Evolutionary conservation across 1,140 invertebrate genomes (phyloP), one percentile per base, ranked within the genome.

Genomic region (Drosophila carrolli): DNA sequence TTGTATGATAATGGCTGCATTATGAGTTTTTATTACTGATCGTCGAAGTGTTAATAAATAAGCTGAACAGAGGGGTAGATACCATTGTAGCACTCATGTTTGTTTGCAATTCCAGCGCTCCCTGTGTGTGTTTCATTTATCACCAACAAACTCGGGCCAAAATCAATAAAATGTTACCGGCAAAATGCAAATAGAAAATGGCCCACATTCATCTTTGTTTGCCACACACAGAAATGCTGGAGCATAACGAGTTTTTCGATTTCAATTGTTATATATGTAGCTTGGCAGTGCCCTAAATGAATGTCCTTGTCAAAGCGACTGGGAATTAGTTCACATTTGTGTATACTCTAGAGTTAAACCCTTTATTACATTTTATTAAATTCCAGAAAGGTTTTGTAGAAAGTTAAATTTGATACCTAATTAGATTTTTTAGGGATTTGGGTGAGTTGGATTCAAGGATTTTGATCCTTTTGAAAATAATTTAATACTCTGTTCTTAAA

Each of bases 111-210:
- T 47, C 19, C 41, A 44, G 55, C 32, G 65, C 16, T 19, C 47
- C 16, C 35, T 51, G n/a, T 27, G 32, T 10, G 57, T 65, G 63
- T 53, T 75, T 62, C 51, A 60, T 77, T 77, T 56, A 40, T 59
- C 41, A 38, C 59, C 44, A 56, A 53, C 56, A 48, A 67, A 79
- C 10, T 23, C 40, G 47, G 46, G 47, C 8, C 38, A 56, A 70
- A 85, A 86, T 85, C 78, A 78, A 85, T 85, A 86, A 75, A 75
- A 81, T 78, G 68, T 81, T 61, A 53, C 73, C 73, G 54, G 73
- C 38, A 53, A 61, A 71, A 81, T 81, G 78, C 67, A 86, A 85
- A 85, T 86, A 81, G 72, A 65, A 65, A 75, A 57, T 48, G 38
- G 51, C 51, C 48, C 43, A 60, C 57, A 75, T 56, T 71, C 78